These are phyloP conservation scores for Neogale vison DNA, from an alignment of 2,113 vertebrate genomes.

Conservation along the genomic window DNA sequence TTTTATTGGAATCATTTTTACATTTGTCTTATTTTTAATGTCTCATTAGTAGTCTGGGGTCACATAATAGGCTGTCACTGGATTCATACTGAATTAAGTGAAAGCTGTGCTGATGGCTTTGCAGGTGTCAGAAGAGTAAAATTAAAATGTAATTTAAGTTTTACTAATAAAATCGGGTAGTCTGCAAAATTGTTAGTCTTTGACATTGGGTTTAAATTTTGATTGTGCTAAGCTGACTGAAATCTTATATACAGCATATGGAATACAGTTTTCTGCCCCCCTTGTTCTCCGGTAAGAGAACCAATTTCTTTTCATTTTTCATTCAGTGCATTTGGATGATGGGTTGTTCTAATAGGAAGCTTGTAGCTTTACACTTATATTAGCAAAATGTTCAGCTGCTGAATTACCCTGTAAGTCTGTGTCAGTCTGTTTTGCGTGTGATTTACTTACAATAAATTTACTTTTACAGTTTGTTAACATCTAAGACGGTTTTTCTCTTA, in stretches of 20 bases:
- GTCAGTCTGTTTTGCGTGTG: background rate
- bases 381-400: background rate
- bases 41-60: background rate
- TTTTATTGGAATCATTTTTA: background rate
- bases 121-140: background rate
- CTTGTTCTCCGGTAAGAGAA: background rate
- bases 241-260: background rate
- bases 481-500: background rate
- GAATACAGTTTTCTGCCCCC: background rate
- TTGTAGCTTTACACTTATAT: background rate
- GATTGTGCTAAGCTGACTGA: background rate
- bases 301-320: conserved; percentile 5
- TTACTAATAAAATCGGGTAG: background rate
- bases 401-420: background rate
- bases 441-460: background rate
- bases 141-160: conserved; percentile 25
- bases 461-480: background rate
- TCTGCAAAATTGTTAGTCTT: background rate
- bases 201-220: conserved; percentile 47
- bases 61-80: background rate
- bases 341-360: background rate
- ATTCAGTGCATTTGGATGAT: background rate
- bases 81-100: conserved; percentile 15
- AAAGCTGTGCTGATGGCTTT: background rate
- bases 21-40: conserved; percentile 27